These are phyloP conservation scores for Falco rusticolus DNA, from an alignment of 2,797 vertebrate genomes.

Conservation along the genomic window DNA sequence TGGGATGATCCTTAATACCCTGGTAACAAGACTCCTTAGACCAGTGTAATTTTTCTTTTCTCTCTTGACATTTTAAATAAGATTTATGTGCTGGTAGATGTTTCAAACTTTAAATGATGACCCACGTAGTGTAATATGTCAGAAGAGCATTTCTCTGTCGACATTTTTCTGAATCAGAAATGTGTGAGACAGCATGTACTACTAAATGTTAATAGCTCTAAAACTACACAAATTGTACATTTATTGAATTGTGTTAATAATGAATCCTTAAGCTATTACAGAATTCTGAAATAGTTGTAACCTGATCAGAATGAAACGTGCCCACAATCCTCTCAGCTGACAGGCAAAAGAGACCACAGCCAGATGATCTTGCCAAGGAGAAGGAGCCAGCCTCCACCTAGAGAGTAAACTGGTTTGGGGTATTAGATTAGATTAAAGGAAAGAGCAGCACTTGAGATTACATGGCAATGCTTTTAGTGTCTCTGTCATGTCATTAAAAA, in stretches of 20 bases:
- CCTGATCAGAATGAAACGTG: slow-evolving; percentile 9
- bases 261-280: slow-evolving; percentile 53
- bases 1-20: slow-evolving; percentile 42
- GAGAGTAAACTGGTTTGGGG: not conserved
- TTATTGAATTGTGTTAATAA: slow-evolving; percentile 74
- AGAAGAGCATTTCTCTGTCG: slow-evolving; percentile 66
- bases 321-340: not conserved
- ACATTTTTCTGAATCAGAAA: slow-evolving; percentile 73
- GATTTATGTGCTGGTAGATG: slow-evolving; percentile 66
- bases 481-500: not conserved
- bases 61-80: slow-evolving; percentile 75
- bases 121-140: slow-evolving; percentile 62
- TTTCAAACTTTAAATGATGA: slow-evolving; percentile 76
- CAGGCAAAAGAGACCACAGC: not conserved
- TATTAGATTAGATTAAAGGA: not conserved
- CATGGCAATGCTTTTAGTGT: not conserved
- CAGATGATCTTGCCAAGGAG: not conserved
- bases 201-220: slow-evolving; percentile 76
- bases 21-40: slow-evolving; percentile 56
- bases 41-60: slow-evolving; percentile 57
- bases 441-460: not conserved
- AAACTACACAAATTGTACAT: slow-evolving; percentile 76
- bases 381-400: not conserved
- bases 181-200: slow-evolving; percentile 65
- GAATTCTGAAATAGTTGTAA: not conserved